These are phyloP conservation scores for Albula glossodonta DNA, from an alignment of 2,113 vertebrate species.

Conservation along the genomic window DNA sequence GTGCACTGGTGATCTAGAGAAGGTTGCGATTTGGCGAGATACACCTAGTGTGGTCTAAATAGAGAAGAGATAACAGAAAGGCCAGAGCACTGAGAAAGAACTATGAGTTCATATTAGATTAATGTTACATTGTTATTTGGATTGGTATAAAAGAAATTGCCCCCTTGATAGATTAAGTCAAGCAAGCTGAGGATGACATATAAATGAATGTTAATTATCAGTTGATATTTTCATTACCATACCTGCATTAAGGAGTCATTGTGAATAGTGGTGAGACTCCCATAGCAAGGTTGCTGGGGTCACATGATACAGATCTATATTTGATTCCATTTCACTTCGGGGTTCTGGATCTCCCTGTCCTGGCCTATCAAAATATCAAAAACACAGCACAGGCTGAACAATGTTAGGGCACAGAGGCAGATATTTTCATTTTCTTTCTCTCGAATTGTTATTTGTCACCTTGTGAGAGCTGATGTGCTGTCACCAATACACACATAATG, in stretches of 20 bases:
- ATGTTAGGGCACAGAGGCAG: background rate
- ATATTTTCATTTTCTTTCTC: background rate
- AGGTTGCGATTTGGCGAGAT: constrained; percentile 21
- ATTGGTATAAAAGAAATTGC: background rate
- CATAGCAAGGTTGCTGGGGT: background rate
- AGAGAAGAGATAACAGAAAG: constrained; percentile 18
- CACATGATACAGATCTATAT: background rate
- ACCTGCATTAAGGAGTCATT: background rate
- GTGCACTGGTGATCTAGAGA: constrained; percentile 6
- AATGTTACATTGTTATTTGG: background rate
- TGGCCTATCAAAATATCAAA: background rate
- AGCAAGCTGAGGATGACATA: constrained; percentile 48
- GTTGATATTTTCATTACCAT: background rate
- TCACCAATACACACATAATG: background rate
- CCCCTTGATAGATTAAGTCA: background rate
- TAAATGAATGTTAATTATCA: constrained; percentile 6
- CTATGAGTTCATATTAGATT: constrained; percentile 2
- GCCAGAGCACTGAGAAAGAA: constrained; percentile 28
- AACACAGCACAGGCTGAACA: background rate
- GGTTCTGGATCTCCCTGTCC: background rate
- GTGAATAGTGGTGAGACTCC: background rate
- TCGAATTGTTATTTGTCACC: background rate
- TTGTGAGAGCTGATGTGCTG: background rate
- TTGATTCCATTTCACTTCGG: background rate
- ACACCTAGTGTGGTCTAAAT: constrained; percentile 9